Evolutionary conservation across 1,140 invertebrate species (phyloP), one percentile per base, ranked within the genome.

Genomic region (Cecropterus lyciades): DNA sequence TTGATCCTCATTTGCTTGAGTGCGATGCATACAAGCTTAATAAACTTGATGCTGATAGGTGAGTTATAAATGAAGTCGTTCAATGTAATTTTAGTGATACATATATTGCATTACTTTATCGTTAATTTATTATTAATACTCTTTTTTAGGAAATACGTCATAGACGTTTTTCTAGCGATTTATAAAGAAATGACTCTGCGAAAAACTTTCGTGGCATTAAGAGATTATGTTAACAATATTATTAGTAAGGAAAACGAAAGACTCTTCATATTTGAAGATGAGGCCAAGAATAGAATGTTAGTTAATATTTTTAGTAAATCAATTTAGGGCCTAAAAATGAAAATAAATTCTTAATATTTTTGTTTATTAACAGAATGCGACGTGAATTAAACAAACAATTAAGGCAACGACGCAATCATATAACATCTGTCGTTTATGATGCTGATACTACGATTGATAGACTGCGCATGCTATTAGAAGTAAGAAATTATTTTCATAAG

Each of bases 341-440:
- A 33, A 45, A 4, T 4, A 52, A 40, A 40, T n/a, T 4, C 1
- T n/a, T n/a, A 40, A n/a, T 9, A 40, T 1, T n/a, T n/a, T 40
- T 48, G 13, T 45, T 14, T 57, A 10, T 63, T 33, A 55, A 15
- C 30, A 89, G 81, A 7, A 33, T 77, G 17, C 73, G 77, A 11
- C 74, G 75, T 8, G 83, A 86, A 3, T 64, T 84, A 27, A 70
- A 67, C 3, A 81, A 73, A 48, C 85, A 87, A 69, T 52, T 90
- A 33, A 70, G 87, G 24, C 87, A 90, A 55, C 85, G 83, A 62
- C 74, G 81, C 1, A 87, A 83, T 66, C 86, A 88, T 42, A 73
- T 81, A 13, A 87, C 85, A 59, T 72, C 81, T 4, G 77, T 82
- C 14, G 64, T 76, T 20, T 88, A 88, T 51, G 85, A 87, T 48